Evolutionary conservation across 2,888 invertebrate species (phyloP).

Genomic region (Leptinotarsa rubiginosa): DNA sequence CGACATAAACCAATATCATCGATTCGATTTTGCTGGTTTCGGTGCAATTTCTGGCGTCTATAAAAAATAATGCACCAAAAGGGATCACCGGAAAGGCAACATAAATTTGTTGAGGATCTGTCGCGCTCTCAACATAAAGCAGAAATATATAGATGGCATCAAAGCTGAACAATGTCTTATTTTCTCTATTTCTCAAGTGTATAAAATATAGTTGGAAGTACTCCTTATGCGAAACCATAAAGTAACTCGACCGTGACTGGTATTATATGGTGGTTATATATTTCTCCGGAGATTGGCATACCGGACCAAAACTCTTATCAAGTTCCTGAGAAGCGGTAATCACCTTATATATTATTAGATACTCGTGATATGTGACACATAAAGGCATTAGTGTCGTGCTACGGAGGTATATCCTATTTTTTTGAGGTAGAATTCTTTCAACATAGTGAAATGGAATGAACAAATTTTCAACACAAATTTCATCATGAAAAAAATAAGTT

Average conservation of each 20-base stretch:
- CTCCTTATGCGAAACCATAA: slow-evolving; percentile 38
- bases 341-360: no score
- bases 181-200: slow-evolving; percentile 42
- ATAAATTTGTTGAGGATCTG: slow-evolving; percentile 26
- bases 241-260: slow-evolving; percentile 35
- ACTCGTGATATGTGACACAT: no score
- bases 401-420: no score
- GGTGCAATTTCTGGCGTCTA: slow-evolving; percentile 9
- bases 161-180: slow-evolving; percentile 42
- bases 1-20: slow-evolving; percentile 9
- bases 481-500: no score
- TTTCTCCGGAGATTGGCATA: slow-evolving; percentile 13
- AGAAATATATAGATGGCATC: slow-evolving; percentile 46
- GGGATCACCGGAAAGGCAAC: slow-evolving; percentile 25
- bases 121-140: slow-evolving; percentile 39
- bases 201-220: slow-evolving; percentile 42
- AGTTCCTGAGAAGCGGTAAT: background rate
- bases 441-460: no score
- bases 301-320: background rate
- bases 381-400: no score
- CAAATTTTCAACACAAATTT: no score
- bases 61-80: slow-evolving; percentile 38
- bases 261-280: slow-evolving; percentile 9
- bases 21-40: slow-evolving; percentile 1
- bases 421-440: no score